Evolutionary conservation across 2,888 invertebrate species (phyloP).

Genomic region (Cataglyphis livida): DNA sequence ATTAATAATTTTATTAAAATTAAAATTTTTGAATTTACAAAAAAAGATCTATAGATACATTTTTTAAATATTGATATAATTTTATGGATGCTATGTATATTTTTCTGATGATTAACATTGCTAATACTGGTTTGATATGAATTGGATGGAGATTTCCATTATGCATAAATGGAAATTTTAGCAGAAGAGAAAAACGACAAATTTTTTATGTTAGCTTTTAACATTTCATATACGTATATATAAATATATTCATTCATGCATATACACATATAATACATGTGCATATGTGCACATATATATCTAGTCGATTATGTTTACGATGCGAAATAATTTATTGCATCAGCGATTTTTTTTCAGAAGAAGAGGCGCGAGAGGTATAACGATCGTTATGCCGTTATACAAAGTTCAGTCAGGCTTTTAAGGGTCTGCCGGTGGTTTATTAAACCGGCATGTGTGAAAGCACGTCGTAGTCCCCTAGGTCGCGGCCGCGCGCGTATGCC

Average conservation of each 20-base stretch:
- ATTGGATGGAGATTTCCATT: background rate
- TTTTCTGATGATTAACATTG: background rate
- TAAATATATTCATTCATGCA: background rate
- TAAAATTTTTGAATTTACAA: slow-evolving; percentile 3
- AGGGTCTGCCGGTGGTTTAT: slow-evolving; percentile 39
- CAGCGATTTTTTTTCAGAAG: background rate
- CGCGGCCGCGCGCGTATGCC: slow-evolving; percentile 42
- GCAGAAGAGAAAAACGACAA: background rate
- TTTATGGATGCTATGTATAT: background rate
- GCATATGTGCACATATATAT: background rate
- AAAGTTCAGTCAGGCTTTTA: slow-evolving; percentile 51
- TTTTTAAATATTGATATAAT: background rate
- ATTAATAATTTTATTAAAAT: background rate
- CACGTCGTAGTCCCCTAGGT: slow-evolving; percentile 39
- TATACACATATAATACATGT: background rate
- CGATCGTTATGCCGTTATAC: slow-evolving; percentile 40
- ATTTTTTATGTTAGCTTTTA: background rate
- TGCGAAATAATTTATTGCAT: slow-evolving; percentile 44
- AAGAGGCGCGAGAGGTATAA: slow-evolving; percentile 34
- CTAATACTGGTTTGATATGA: background rate
- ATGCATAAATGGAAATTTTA: slow-evolving; percentile 12
- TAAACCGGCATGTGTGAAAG: slow-evolving; percentile 50
- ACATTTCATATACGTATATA: background rate
- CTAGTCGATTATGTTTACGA: slow-evolving; percentile 39
- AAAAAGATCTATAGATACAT: background rate